These are phyloP conservation scores for Leptocoma aspasia DNA, from an alignment of 2,113 vertebrate genomes.

Conservation along the genomic window DNA sequence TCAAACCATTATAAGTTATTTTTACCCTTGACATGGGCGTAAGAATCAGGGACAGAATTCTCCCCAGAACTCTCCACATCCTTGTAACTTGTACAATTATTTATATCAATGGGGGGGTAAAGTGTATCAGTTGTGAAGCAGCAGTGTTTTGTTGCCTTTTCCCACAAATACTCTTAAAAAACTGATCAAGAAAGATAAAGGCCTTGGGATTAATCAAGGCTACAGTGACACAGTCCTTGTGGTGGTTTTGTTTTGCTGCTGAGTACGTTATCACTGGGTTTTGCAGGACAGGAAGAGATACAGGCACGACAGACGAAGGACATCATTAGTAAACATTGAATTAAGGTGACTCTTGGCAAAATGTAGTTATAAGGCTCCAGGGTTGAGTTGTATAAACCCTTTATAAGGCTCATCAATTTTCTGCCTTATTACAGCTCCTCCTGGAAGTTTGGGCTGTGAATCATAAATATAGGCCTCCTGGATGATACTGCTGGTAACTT, in stretches of 20 bases:
- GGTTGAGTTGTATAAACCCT: slow-evolving; percentile 38
- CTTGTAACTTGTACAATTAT: background rate
- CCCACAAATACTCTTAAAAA: background rate
- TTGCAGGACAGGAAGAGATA: slow-evolving; percentile 33
- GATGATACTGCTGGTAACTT: slow-evolving; percentile 1
- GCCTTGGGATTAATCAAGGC: background rate
- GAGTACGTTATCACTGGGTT: background rate
- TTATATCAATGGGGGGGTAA: fast-evolving
- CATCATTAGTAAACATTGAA: slow-evolving; percentile 55
- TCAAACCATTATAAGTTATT: background rate
- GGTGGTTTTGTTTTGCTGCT: background rate
- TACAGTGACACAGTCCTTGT: background rate
- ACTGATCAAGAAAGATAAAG: background rate
- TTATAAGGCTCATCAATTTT: slow-evolving; percentile 63
- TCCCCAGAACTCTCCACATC: background rate
- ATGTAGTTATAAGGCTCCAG: slow-evolving; percentile 41
- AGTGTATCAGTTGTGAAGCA: fast-evolving
- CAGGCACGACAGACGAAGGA: background rate
- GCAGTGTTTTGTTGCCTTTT: background rate
- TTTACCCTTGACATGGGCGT: background rate
- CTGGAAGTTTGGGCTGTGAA: slow-evolving; percentile 37
- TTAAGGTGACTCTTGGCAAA: slow-evolving; percentile 50
- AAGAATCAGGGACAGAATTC: background rate
- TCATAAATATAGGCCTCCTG: slow-evolving; percentile 42
- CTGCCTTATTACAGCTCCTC: slow-evolving; percentile 43